Base-by-base conservation (phyloP, 2,797 vertebrate species). In the Tinamus major region DNA sequence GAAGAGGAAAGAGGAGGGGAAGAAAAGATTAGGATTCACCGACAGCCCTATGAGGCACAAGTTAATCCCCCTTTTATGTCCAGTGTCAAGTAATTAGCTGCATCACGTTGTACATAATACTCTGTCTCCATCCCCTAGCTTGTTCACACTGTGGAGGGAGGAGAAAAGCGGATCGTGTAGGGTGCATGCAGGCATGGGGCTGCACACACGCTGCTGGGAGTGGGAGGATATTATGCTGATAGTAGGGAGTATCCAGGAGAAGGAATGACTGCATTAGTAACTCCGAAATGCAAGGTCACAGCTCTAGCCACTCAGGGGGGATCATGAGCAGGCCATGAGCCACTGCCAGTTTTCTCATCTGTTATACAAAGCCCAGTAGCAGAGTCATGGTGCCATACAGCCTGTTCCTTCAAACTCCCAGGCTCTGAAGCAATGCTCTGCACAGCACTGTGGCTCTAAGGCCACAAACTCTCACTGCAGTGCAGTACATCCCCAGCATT, bases 51-150 rank as follows among this genome's bases (percentile, higher is more conserved):
- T 14, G 78, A 95, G 95, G 87, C 83, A 85, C 56, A 11, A 20
- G 75, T 76, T 97, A 96, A 97, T 96, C 93, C 92, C 92, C 79
- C 71, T 95, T 95, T 93, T 82, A 89, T 85, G 83, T 65, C 94
- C 85, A 70, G 64, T 10, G 9, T 83, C 94, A 79, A 94, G 89
- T 94, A 94, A 97, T 96, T 94, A 95, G 86, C 62, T 70, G 59
- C 76, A 85, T 3, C 1, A 67, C 49, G 61, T 61, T 35, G 5
- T 41, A 61, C 15, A 29, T 78, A 59, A 82, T 1, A 1, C 35
- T 87, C 35, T 39, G 13, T 70, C 85, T 79, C 85, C 53, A 5
- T 61, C 77, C 89, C 79, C 79, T 4, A 1, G 48, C 71, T 46
- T 87, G 51, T 67, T 92, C 8, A 1, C 4, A 6, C 4, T 3